A percentile compares a stretch with the other conserved stretches of the same genome.
phyloP scores from a whole-genome alignment of 1,140 invertebrate species.

The Cydia strobilella region DNA sequence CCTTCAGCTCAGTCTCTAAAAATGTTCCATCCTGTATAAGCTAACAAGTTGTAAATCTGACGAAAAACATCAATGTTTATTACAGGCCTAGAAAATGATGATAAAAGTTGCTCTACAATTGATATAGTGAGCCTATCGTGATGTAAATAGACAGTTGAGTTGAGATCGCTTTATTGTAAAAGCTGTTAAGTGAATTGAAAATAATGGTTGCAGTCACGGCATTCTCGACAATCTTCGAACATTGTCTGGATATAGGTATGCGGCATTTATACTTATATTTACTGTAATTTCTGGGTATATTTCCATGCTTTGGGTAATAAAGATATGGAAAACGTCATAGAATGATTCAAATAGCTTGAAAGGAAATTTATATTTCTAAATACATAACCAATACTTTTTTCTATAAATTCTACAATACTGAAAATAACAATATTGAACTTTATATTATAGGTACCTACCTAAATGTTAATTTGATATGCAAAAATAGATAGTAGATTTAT shows the following conservation, averaged over 20 bases:
- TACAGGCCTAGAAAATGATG: conserved; percentile 10
- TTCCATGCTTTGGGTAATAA: no score
- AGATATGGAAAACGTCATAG: no score
- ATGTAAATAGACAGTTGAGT: conserved; percentile 28
- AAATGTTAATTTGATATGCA: neutral
- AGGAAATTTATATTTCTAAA: no score
- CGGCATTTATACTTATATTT: neutral
- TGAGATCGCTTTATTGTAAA: conserved; percentile 43
- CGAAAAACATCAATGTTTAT: neutral
- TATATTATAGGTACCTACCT: neutral
- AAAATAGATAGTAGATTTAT: neutral
- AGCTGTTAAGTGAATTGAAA: conserved; percentile 44
- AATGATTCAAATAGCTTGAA: no score
- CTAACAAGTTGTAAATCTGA: conserved; percentile 14
- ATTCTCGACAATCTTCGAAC: conserved; percentile 21
- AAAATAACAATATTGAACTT: neutral
- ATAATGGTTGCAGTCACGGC: conserved; percentile 36
- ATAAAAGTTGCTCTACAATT: conserved; percentile 24
- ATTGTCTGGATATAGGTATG: conserved; percentile 1
- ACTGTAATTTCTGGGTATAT: neutral
- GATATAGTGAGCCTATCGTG: conserved; percentile 20
- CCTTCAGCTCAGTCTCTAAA: no score
- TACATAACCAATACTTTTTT: neutral
- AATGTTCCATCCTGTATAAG: no score
- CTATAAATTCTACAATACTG: neutral